These are phyloP conservation scores for Diadromus collaris DNA, from an alignment of 2,888 invertebrate species.

Conservation along the genomic window DNA sequence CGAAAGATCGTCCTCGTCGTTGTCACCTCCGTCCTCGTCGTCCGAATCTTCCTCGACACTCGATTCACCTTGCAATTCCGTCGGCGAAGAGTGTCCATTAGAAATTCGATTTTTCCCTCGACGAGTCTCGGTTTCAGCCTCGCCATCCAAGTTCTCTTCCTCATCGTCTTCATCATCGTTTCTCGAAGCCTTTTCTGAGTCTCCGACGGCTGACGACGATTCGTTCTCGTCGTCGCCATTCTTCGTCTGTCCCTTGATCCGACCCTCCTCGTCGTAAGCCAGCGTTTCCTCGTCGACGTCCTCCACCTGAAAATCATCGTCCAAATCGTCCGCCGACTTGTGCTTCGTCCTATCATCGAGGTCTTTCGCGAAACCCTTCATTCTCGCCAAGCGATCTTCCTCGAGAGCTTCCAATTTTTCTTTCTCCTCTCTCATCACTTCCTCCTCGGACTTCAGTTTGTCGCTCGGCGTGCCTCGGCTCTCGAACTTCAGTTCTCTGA, in stretches of 20 bases:
- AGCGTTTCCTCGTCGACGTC: constrained; percentile 81
- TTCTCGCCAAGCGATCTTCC: constrained; percentile 88
- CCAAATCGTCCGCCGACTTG: constrained; percentile 92
- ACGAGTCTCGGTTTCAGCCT: neutral
- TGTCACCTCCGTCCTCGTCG: constrained; percentile 58
- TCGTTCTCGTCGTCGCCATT: constrained; percentile 63
- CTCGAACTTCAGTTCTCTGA: constrained; percentile 92
- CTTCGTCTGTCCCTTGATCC: constrained; percentile 69
- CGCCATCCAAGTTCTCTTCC: neutral
- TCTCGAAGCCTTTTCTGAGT: constrained; percentile 48
- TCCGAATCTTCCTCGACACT: constrained; percentile 54
- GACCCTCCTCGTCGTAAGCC: constrained; percentile 82
- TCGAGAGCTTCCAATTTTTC: constrained; percentile 90
- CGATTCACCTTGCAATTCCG: constrained; percentile 40
- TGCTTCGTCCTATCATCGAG: constrained; percentile 81
- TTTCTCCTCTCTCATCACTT: constrained; percentile 90
- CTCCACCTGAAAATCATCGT: constrained; percentile 88
- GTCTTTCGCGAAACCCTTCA: constrained; percentile 84
- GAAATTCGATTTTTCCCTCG: neutral
- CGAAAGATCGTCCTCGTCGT: constrained; percentile 65
- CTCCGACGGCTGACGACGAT: constrained; percentile 47
- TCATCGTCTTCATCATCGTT: constrained; percentile 50
- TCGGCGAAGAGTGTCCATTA: neutral
- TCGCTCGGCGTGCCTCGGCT: constrained; percentile 89
- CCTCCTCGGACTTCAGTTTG: constrained; percentile 91